Evolutionary conservation across 2,888 invertebrate genomes (phyloP), one percentile per base, ranked within the genome.

Genomic region (Beris morrisii): DNA sequence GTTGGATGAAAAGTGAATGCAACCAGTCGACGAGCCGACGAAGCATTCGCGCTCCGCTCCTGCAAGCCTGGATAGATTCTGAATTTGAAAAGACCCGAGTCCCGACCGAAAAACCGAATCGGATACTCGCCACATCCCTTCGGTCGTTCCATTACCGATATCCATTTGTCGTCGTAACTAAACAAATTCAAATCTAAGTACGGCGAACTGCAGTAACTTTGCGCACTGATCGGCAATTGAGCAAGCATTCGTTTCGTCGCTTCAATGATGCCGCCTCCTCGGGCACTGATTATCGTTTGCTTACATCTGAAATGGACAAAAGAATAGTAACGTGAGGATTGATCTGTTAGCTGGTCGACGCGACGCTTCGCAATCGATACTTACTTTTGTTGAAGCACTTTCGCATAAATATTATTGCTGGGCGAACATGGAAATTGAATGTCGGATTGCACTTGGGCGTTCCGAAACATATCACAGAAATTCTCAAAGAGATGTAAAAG

Each of bases 1-100:
- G 89, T 92, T 0, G 97, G 97, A 82, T 97, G 97, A 80, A 95
- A 97, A 9, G 95, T 95, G 78, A 96, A 97, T 15, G 97, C 95
- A 5, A 96, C 95, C 12, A 97, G 84, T 71, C 93, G 83, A 71
- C 95, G 83, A 11, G 91, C 84, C 72, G 88, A 83, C 6, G 87
- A 87, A 9, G 89, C 86, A 31, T n/a, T 53, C 2, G 87, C 84
- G 9, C 87, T 85, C 77, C 88, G 85, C 0, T 88, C 92, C 87
- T 73, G 88, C 85, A 83, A 90, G 38, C 95, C 87, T 0, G 92
- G 90, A 81, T 93, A 94, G 76, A 97, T 93, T 73, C 95, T 92
- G 79, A 92, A 95, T 79, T 90, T 92, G 32, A 92, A 81, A 43
- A 92, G 81, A 6, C 91, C 91, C 0, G 93, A 92, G 73, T 90